These are phyloP conservation scores for Ornithoptera priamus DNA, from an alignment of 2,888 invertebrate species.

Conservation along the genomic window DNA sequence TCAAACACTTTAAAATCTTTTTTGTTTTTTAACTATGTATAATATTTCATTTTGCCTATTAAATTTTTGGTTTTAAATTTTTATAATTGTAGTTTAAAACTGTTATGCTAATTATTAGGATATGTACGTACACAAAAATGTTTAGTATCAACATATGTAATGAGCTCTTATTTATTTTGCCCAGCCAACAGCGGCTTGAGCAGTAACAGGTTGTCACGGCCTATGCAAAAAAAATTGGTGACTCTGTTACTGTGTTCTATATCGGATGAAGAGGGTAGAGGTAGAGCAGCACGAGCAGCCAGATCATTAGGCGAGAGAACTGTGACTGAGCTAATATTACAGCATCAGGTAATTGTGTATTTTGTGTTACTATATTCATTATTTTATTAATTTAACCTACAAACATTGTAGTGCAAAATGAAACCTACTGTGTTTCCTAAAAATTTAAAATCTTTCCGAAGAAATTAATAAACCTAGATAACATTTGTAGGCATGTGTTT, in stretches of 20 bases:
- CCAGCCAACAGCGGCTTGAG: conserved; percentile 51
- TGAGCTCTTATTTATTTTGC: conserved; percentile 5
- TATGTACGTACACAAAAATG: background rate
- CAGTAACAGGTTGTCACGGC: conserved; percentile 83
- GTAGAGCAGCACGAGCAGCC: conserved; percentile 89
- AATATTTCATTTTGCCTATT: background rate
- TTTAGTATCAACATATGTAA: background rate
- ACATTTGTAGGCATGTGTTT: too few species aligned
- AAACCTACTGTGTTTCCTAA: too few species aligned
- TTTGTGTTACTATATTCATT: background rate
- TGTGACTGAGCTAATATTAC: conserved; percentile 94
- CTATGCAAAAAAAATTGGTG: conserved; percentile 97
- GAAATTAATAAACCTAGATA: too few species aligned
- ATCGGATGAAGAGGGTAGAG: conserved; percentile 90
- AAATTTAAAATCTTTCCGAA: too few species aligned
- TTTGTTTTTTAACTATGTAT: background rate
- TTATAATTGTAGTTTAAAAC: background rate
- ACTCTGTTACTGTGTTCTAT: conserved; percentile 95
- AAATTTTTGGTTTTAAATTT: too few species aligned
- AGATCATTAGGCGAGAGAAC: conserved; percentile 96
- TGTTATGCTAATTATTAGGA: background rate
- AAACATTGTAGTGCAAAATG: too few species aligned
- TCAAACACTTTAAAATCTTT: background rate
- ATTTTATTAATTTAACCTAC: background rate
- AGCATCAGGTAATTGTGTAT: conserved; percentile 82